Base-by-base conservation (phyloP, 23 tunicate species). In the Phallusia fumigata region DNA sequence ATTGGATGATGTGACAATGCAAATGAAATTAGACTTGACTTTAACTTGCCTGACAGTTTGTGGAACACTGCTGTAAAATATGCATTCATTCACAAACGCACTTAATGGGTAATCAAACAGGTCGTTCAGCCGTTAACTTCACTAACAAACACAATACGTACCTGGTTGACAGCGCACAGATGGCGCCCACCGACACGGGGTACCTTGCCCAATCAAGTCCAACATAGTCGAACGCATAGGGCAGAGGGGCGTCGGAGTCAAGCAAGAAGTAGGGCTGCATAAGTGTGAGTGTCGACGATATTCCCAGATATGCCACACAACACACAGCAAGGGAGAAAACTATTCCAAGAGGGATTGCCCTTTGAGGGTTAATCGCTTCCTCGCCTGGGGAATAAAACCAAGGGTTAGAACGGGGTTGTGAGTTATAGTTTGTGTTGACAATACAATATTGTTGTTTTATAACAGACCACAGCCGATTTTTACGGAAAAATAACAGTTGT, bases 291-390 rank as follows among this genome's bases (percentile, higher is more conserved):
- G 95, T 84, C 16, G 95, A 75, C 0, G 96, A 90, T 19, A 95
- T 90, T 19, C 84, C 85, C 28, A 95, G 87, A 79, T 95, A 95
- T 32, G 96, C 88, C 28, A 95, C 84, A 40, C 96, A 90, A 86
- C 99, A 95, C 18, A 95, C 89, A 19, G 81, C 58, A 53, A 95
- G 87, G 0, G 99, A 95, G 40, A 90, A 87, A 5, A 95, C 95
- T 28, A 95, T 95, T 1, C 99, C 95, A 19, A 86, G 82, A 10
- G 99, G 99, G 33, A 95, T 95, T 47, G 91, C 73, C 53, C 79
- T 84, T 72, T 95, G 99, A 0, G 99, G 99, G 76, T 95, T 95
- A 28, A 92, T 95, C 58, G 99, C 99, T 69, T 95, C 99, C 79
- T 95, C 99, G 26, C 99, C 99, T 93, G 84, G 30, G 47, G 33